Percentiles rank a stretch among this genome's conserved stretches.
These are phyloP conservation scores for Clivina fossor DNA, from an alignment of 2,888 invertebrate species.

Conservation along the genomic window DNA sequence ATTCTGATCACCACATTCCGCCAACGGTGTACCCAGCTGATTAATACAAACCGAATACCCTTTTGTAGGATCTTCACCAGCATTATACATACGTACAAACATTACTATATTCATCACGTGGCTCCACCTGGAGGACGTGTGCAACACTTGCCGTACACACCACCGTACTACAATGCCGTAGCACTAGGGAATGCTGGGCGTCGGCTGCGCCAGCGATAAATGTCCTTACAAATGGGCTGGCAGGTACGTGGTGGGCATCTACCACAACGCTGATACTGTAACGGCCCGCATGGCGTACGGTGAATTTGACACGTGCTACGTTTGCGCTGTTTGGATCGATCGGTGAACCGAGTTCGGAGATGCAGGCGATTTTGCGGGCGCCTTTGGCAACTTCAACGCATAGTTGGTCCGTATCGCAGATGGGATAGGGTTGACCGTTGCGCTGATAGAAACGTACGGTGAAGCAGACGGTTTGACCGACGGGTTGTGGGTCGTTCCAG, in stretches of 20 bases:
- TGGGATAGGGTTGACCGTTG: slow-evolving; percentile 91
- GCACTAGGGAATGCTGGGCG: slow-evolving; percentile 80
- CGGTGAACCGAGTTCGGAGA: slow-evolving; percentile 85
- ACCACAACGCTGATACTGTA: slow-evolving; percentile 86
- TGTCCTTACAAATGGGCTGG: slow-evolving; percentile 82
- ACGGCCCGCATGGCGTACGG: slow-evolving; percentile 86
- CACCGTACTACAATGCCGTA: slow-evolving; percentile 80
- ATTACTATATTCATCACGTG: slow-evolving; percentile 90
- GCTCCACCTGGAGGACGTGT: slow-evolving; percentile 80
- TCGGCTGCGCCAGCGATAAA: slow-evolving; percentile 84
- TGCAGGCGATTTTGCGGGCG: slow-evolving; percentile 78
- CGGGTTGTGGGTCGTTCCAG: slow-evolving; percentile 87
- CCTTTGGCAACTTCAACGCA: slow-evolving; percentile 86
- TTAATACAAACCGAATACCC: no score
- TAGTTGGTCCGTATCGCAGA: slow-evolving; percentile 90
- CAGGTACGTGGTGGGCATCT: slow-evolving; percentile 76
- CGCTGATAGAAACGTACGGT: slow-evolving; percentile 88
- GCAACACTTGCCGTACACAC: slow-evolving; percentile 78
- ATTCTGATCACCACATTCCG: no score
- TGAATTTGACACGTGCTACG: slow-evolving; percentile 87
- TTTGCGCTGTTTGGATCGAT: slow-evolving; percentile 83
- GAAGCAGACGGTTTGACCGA: slow-evolving; percentile 91
- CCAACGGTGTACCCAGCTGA: no score
- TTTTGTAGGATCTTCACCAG: slow-evolving; percentile 63
- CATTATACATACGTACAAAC: slow-evolving; percentile 67